Evolutionary conservation across 2,888 invertebrate genomes (phyloP).

Genomic region (Tipula confusa): DNA sequence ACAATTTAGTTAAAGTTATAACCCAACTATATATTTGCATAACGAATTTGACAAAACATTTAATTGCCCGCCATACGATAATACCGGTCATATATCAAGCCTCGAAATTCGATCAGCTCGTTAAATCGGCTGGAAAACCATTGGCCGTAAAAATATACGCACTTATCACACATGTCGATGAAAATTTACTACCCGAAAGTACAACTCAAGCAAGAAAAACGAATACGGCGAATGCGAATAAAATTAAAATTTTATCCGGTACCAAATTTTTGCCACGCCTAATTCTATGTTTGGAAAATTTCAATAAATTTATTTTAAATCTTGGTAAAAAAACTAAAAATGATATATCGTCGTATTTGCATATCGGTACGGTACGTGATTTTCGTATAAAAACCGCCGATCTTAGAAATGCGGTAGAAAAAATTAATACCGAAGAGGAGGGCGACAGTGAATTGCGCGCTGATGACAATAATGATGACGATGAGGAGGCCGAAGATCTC

Average conservation of each 20-base stretch:
- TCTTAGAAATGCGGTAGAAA: slow-evolving; percentile 54
- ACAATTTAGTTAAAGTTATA: slow-evolving; percentile 55
- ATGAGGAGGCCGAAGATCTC: neutral
- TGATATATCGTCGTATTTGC: slow-evolving; percentile 53
- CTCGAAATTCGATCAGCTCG: slow-evolving; percentile 50
- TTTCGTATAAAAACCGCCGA: slow-evolving; percentile 56
- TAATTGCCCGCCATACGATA: slow-evolving; percentile 51
- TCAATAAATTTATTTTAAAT: slow-evolving; percentile 56
- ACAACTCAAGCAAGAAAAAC: slow-evolving; percentile 41
- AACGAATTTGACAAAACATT: slow-evolving; percentile 58
- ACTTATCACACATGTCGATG: slow-evolving; percentile 55
- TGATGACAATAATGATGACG: neutral
- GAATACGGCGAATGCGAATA: slow-evolving; percentile 48
- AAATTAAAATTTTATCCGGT: slow-evolving; percentile 56
- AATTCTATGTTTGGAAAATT: slow-evolving; percentile 59
- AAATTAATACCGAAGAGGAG: slow-evolving; percentile 40
- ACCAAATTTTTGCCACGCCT: slow-evolving; percentile 59
- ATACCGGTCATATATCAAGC: slow-evolving; percentile 41
- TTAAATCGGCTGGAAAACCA: slow-evolving; percentile 55
- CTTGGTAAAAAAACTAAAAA: slow-evolving; percentile 57
- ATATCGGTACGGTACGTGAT: slow-evolving; percentile 59
- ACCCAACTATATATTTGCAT: slow-evolving; percentile 55
- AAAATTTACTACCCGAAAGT: slow-evolving; percentile 44
- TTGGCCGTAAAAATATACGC: slow-evolving; percentile 54
- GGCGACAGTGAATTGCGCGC: neutral